Conservation (phyloP, 2,797 vertebrate species). For the Anabas testudineus region DNA sequence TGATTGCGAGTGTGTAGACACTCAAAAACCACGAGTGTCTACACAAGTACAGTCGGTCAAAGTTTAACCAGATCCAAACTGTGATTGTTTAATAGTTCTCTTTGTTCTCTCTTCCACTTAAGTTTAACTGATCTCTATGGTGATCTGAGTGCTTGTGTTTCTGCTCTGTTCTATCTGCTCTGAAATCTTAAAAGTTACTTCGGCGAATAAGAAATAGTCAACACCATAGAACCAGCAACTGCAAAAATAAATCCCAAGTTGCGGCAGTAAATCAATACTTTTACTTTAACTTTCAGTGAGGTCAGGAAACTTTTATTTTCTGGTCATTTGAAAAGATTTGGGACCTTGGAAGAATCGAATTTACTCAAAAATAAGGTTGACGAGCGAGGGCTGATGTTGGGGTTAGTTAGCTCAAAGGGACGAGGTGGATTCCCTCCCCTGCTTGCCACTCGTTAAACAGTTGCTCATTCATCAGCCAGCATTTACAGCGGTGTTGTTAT, state of each 20-base stretch:
- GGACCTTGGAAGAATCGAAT: no score
- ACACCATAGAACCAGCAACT: not conserved
- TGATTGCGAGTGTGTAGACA: no score
- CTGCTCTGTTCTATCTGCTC: not conserved
- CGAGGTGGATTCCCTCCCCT: not conserved
- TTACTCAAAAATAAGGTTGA: no score
- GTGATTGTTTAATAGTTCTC: not conserved
- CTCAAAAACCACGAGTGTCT: no score
- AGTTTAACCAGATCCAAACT: not conserved
- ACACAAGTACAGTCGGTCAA: not conserved
- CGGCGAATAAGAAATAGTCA: not conserved
- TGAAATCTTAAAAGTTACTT: not conserved
- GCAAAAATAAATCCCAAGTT: not conserved
- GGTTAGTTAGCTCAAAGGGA: not conserved
- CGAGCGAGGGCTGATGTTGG: not conserved
- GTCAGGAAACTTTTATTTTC: no score
- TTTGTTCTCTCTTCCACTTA: not conserved
- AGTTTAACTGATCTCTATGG: not conserved
- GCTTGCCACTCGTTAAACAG: conserved; percentile 1
- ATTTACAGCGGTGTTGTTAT: conserved; percentile 85
- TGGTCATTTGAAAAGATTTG: no score
- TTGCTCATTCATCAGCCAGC: conserved; percentile 3
- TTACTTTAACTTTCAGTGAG: not conserved
- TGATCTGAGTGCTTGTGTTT: not conserved
- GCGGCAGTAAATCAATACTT: not conserved